These are phyloP conservation scores for Cephus nigrinus DNA, from an alignment of 2,888 invertebrate species.

Conservation along the genomic window DNA sequence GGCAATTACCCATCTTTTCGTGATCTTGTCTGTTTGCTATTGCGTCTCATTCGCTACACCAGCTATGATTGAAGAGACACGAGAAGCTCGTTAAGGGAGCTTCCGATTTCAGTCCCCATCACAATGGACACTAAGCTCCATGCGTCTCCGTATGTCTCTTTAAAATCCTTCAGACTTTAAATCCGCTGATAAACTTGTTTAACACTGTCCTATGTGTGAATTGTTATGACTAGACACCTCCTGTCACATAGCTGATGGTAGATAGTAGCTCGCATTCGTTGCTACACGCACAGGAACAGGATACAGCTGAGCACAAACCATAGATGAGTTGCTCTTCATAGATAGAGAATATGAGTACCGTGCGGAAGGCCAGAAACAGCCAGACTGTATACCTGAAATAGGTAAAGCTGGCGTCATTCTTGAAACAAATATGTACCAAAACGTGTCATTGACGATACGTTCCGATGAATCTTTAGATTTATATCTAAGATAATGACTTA, in stretches of 20 bases:
- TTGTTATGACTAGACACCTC: slow-evolving; percentile 2
- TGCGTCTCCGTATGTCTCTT: not conserved
- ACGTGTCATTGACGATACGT: not conserved
- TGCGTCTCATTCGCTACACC: slow-evolving; percentile 24
- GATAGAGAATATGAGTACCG: not conserved
- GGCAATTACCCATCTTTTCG: slow-evolving; percentile 76
- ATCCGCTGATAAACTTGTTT: not conserved
- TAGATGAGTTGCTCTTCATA: not conserved
- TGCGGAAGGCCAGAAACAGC: not conserved
- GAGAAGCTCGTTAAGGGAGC: slow-evolving; percentile 24
- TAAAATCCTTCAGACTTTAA: not conserved
- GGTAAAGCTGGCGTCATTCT: not conserved
- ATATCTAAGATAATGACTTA: too few relatives aligned
- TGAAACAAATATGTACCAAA: not conserved
- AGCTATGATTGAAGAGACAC: slow-evolving; percentile 33
- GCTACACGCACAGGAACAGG: not conserved
- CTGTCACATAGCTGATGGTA: not conserved
- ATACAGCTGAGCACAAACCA: not conserved
- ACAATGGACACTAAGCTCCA: not conserved
- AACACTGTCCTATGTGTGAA: not conserved
- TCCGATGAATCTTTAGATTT: too few relatives aligned
- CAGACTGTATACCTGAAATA: too few relatives aligned
- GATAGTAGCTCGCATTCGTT: not conserved
- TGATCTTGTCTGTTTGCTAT: slow-evolving; percentile 13
- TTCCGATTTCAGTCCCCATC: slow-evolving; percentile 29